Evolutionary conservation across 2,797 vertebrate genomes (phyloP), one percentile per base, ranked within the genome.

Genomic region (Synaphobranchus kaupii): DNA sequence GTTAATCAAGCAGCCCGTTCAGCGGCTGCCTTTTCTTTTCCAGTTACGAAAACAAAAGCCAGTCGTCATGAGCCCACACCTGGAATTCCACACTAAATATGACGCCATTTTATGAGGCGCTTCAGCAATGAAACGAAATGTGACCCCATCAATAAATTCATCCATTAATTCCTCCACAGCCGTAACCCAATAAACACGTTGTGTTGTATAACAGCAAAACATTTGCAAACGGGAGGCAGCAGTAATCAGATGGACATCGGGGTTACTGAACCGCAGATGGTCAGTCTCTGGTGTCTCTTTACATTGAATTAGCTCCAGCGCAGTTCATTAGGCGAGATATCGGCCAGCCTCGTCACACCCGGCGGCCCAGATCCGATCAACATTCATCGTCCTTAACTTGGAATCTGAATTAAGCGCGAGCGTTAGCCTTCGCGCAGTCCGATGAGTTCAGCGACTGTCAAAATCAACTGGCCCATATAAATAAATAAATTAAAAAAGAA

Each of bases 201-300:
- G 87, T 88, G 89, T 87, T 89, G 88, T 84, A 78, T 76, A 87
- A 84, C 68, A 50, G 13, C 58, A 60, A 50, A 81, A 66, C 76
- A 83, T 81, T 82, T 89, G 82, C 87, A 86, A 86, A 83, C 82
- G 58, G 28, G 89, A 82, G 39, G 83, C 84, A 85, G 84, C 22
- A 39, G 83, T 87, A 89, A 88, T 92, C 81, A 90, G 48, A 50
- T 9, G 10, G 87, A 86, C 85, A 87, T 88, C 71, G n/a, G 71
- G 91, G 88, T 90, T 88, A 86, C n/a, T n/a, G n/a, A n/a, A n/a
- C n/a, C n/a, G n/a, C 88, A 88, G 88, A 85, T 87, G 90, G 88
- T 63, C 87, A 88, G 89, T 56, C 88, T 92, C 52, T 93, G 90
- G 92, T 90, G 83, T 88, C 83, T 5, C 17, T 71, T 68, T 5